These are phyloP conservation scores for Drosophila limbata DNA, from an alignment of 2,888 invertebrate genomes.

Conservation along the genomic window DNA sequence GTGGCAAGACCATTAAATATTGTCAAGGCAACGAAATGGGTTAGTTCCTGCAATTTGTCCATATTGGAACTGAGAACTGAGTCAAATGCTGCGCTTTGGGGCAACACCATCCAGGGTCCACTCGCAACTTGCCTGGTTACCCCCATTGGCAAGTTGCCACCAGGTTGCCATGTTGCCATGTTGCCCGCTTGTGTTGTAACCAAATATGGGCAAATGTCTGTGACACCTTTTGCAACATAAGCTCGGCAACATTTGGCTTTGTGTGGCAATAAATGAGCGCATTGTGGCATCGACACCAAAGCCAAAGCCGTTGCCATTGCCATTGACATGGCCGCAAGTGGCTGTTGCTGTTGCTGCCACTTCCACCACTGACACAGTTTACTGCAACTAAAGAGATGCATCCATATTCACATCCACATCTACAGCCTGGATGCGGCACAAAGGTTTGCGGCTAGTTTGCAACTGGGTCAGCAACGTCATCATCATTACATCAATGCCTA, in stretches of 20 bases:
- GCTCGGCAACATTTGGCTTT: conserved; percentile 50
- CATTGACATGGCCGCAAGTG: conserved; percentile 13
- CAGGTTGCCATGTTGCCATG: conserved; percentile 3
- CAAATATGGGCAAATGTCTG: conserved; percentile 70
- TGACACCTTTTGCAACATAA: conserved; percentile 57
- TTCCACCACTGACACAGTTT: conserved; percentile 60
- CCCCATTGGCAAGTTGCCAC: conserved; percentile 8
- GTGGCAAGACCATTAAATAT: conserved; percentile 47
- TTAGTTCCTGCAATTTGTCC: conserved; percentile 74
- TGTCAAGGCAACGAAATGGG: conserved; percentile 54
- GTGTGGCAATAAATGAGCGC: conserved; percentile 49
- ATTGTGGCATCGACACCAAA: conserved; percentile 51
- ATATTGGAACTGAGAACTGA: conserved; percentile 58
- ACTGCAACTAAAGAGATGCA: conserved; percentile 62
- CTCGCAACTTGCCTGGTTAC: conserved; percentile 27
- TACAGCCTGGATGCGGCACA: conserved; percentile 51
- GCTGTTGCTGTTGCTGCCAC: conserved; percentile 1
- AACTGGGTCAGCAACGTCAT: conserved; percentile 67
- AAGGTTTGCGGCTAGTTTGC: conserved; percentile 62
- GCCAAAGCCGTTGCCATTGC: conserved; percentile 12
- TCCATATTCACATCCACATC: conserved; percentile 28
- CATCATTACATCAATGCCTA: conserved; percentile 67
- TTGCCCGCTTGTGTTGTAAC: conserved; percentile 58
- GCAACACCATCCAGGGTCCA: conserved; percentile 28
- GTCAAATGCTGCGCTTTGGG: conserved; percentile 39